phyloP scores from a whole-genome alignment of 1,140 invertebrate genomes.

The Rhopalosiphum maidis region DNA sequence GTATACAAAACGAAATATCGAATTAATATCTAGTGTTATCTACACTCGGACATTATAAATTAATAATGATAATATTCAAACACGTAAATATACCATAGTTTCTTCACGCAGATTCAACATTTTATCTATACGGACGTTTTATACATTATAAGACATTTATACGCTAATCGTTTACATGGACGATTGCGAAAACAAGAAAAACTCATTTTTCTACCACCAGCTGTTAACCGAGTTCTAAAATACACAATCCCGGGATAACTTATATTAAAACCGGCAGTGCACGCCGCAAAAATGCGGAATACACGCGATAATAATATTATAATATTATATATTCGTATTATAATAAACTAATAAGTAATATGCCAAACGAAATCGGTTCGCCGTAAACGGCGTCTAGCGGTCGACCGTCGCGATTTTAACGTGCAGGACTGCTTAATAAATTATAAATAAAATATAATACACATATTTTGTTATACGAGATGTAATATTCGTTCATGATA shows the following conservation, averaged over 20 bases:
- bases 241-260: not conserved
- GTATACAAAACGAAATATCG: too few species aligned
- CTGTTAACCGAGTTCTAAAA: slow-evolving; percentile 1
- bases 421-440: not conserved
- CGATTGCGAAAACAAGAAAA: not conserved
- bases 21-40: too few species aligned
- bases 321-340: not conserved
- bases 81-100: not conserved
- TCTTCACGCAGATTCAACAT: not conserved
- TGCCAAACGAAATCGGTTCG: not conserved
- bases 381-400: not conserved
- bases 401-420: not conserved
- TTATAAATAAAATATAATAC: not conserved
- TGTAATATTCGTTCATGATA: not conserved
- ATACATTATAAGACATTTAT: not conserved
- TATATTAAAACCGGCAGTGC: not conserved
- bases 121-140: not conserved
- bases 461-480: not conserved
- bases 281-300: not conserved
- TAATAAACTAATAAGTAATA: not conserved
- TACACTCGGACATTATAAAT: too few species aligned
- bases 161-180: not conserved
- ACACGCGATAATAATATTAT: not conserved
- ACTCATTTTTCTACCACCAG: not conserved
- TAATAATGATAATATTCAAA: not conserved